Evolutionary conservation across 2,797 vertebrate species (phyloP).

Genomic region (Intellagama lesueurii): DNA sequence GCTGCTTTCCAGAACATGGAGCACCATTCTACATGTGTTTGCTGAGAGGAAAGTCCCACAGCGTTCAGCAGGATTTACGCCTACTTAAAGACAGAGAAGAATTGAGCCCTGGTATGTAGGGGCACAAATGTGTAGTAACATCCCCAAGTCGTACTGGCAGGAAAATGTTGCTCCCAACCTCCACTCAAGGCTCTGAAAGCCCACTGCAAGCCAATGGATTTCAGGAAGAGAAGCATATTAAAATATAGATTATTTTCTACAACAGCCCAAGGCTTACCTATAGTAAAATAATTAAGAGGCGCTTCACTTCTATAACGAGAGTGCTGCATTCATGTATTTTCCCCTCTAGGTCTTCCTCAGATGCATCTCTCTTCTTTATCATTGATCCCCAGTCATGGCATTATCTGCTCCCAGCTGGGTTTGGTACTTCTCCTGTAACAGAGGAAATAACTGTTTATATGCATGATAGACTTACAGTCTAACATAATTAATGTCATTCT

Average conservation of each 20-base stretch:
- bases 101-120: background rate
- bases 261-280: constrained; percentile 4
- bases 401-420: background rate
- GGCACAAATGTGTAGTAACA: too few relatives aligned
- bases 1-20: background rate
- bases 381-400: background rate
- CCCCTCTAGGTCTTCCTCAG: background rate
- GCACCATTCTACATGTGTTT: background rate
- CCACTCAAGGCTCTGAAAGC: background rate
- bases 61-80: background rate
- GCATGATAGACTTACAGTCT: constrained; percentile 39
- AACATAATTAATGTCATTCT: constrained; percentile 51
- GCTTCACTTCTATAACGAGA: constrained; percentile 18
- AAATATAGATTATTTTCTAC: constrained; percentile 24
- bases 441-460: constrained; percentile 59
- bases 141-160: background rate
- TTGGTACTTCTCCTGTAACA: constrained; percentile 12
- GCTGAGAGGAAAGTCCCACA: background rate
- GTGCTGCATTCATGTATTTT: constrained; percentile 24
- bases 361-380: background rate
- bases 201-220: background rate
- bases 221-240: constrained; percentile 26
- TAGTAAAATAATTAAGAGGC: background rate
- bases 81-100: too few relatives aligned
- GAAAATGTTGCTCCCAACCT: background rate